Evolutionary conservation across 2,797 vertebrate species (phyloP), one percentile per base, ranked within the genome.

Genomic region (Bradypodion pumilum): DNA sequence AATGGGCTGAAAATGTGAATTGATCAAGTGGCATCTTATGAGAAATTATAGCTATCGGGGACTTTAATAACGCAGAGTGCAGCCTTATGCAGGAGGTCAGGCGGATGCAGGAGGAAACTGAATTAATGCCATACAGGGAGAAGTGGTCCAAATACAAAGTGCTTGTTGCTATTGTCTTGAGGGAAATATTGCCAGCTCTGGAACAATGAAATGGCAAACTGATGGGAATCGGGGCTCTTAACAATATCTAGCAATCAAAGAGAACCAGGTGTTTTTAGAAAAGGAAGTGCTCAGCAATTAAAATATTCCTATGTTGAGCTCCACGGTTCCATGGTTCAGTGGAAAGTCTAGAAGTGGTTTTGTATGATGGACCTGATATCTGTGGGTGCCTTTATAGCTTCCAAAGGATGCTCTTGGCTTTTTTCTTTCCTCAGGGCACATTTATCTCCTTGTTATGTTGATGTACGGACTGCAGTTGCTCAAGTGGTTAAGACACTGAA

Each of bases 11-110:
- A 29, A 35, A 60, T 7, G 19, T 23, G 70, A 80, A 80, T 69
- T 81, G 70, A 81, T 81, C 52, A 76, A 76, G 72, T 12, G 1
- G 52, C 32, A 35, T 49, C 79, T 85, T 81, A 85, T 85, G 84
- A 85, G 84, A 69, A 76, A 85, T 81, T 81, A 49, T 81, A 76
- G 84, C 84, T 85, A 5, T 49, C 13, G 84, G 84, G 84, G 84
- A 75, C 10, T 81, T 85, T 85, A 81, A 81, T 85, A 85, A 76
- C 52, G 23, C 35, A 73, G 83, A 7, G 7, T 63, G 25, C 7
- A 2, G 5, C 5, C 3, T 59, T 42, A 32, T 32, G 60, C 1
- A 5, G 37, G 27, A 56, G 62, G 62, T 19, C 21, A 27, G 46
- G 60, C 60, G 32, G 19, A 21, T 2, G 9, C 42, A 23, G 10